Base-by-base conservation (phyloP, 2,113 vertebrate genomes). In the Phrynocephalus versicolor region DNA sequence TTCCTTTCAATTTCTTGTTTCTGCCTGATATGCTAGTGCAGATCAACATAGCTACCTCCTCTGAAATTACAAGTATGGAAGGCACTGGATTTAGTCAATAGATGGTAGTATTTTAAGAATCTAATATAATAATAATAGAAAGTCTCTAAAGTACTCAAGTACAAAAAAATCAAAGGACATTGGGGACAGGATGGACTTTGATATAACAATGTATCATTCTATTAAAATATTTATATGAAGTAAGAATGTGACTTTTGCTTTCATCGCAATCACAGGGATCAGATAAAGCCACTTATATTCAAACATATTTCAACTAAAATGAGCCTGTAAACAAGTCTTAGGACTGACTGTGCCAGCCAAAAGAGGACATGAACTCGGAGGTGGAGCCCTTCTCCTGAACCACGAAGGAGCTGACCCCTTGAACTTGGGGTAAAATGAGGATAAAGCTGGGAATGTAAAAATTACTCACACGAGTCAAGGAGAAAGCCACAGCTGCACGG, bases 371-470 rank as follows among this genome's bases (percentile, higher is more conserved):
- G 82, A 94, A 92, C 39, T 78, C 83, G 57, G 33, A 90, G 73
- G 87, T 87, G 83, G 88, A 92, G 88, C 92, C 85, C 80, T 86
- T 79, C 33, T 88, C 80, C 75, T 88, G 92, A 91, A 92, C 75
- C 89, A 30, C 55, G 78, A 91, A 78, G 62, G 87, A 33, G 41
- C 60, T 83, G 90, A 89, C 62, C 85, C 86, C 94, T 95, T 94
- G 84, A 94, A 90, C 86, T 90, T 69, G 72, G 79, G 87, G 87
- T 90, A 79, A 91, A 93, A 89, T 6, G 70, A 92, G 91, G 91
- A 90, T 84, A 94, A 91, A 64, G 84, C 79, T 72, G 78, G 81
- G 79, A 85, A 84, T 90, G 86, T 85, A 67, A 89, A 87, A 89
- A 89, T 89, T 89, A 87, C 65, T 73, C 84, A 79, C 81, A 89